Evolutionary conservation across 2,113 vertebrate genomes (phyloP), one percentile per base, ranked within the genome.

Genomic region (Hippocampus abdominalis): DNA sequence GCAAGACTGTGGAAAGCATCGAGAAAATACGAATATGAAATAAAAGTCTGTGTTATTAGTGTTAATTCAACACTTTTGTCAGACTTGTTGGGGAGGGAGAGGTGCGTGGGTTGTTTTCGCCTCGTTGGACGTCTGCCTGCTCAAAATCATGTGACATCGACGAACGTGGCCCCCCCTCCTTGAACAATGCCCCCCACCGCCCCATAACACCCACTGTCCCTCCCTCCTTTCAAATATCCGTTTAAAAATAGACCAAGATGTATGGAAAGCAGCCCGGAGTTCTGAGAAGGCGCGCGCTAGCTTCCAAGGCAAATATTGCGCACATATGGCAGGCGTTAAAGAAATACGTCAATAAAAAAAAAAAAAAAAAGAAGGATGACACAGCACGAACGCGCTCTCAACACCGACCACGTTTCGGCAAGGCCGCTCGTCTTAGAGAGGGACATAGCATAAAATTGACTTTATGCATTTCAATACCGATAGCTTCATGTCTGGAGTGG

Each of bases 211-310:
- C 63, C 64, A 0, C 46, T 68, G 32, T 27, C 53, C 53, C 57
- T 20, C 46, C 27, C n/a, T 2, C 27, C 11, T 46, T 72, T 13
- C 70, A 61, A 79, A 81, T 71, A 75, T 66, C 0, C 2, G 51
- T 78, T 80, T 92, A 93, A 90, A 93, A 91, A 93, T 93, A 93
- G 86, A 79, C 73, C 59, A 2, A 2, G 74, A 79, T 85, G 23
- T 51, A 83, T 83, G 80, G 84, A 84, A 90, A 80, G 54, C 9
- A 68, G 72, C 81, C 83, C n/a, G 4, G 81, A 80, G 79, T 90
- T 90, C 88, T 79, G 86, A 86, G 90, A 89, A 91, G 66, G 49
- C 71, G 79, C 79, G 74, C 57, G 71, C 69, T 64, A 77, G 86
- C 89, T 82, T 86, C 78, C 63, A 16, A 79, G 84, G 81, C 85